These are phyloP conservation scores for Chromoteleia sp. DNA, from an alignment of 2,888 invertebrate species.

Conservation along the genomic window DNA sequence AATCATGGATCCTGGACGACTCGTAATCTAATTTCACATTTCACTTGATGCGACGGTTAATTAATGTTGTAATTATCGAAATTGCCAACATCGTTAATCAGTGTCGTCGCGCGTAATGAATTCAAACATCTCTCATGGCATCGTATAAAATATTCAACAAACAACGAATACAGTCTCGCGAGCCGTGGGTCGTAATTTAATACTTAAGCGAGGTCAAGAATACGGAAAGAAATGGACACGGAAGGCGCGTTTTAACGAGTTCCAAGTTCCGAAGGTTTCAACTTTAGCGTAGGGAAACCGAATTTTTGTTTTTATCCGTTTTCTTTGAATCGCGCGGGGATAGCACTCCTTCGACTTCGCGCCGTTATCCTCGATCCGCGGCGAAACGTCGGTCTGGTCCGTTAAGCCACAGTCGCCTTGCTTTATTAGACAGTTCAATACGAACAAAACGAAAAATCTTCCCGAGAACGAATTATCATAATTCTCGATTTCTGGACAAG, in stretches of 20 bases:
- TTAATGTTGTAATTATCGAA: conserved; percentile 19
- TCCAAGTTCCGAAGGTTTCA: conserved; percentile 24
- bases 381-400: background rate
- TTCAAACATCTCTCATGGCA: conserved; percentile 28
- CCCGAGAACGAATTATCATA: conserved; percentile 16
- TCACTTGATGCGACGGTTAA: conserved; percentile 5
- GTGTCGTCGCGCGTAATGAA: conserved; percentile 16
- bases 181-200: conserved; percentile 40
- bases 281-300: conserved; percentile 22
- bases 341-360: conserved; percentile 3
- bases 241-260: conserved; percentile 19
- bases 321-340: conserved; percentile 14
- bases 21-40: conserved; percentile 6
- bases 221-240: conserved; percentile 16
- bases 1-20: background rate
- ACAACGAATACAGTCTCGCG: conserved; percentile 21
- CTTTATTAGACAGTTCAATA: background rate
- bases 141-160: conserved; percentile 35
- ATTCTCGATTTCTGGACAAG: background rate
- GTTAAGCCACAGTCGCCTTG: conserved; percentile 2
- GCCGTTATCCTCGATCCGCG: background rate
- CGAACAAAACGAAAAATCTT: background rate
- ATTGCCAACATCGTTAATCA: conserved; percentile 30
- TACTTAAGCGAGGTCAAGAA: conserved; percentile 52
- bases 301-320: conserved; percentile 2